Percentiles rank a stretch among this genome's conserved stretches.
These are phyloP conservation scores for Malthinus flaveolus DNA, from an alignment of 2,888 invertebrate genomes.

Conservation along the genomic window DNA sequence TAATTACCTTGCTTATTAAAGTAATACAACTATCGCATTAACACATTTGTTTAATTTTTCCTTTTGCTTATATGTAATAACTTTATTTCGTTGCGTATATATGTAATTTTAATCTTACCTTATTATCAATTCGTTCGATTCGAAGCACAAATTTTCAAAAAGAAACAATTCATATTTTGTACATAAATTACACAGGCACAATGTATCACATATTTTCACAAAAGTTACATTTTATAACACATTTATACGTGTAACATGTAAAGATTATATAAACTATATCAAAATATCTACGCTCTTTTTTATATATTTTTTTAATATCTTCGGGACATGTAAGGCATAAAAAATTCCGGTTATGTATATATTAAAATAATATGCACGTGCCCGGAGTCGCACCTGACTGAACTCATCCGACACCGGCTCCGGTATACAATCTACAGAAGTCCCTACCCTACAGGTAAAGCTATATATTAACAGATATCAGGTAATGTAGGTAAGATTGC, in stretches of 20 bases:
- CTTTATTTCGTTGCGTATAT: too few species aligned
- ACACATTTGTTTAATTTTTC: too few species aligned
- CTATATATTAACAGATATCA: slow-evolving; percentile 28
- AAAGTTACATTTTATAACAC: too few species aligned
- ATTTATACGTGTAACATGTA: too few species aligned
- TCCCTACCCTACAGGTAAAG: slow-evolving; percentile 31
- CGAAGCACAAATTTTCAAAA: not conserved
- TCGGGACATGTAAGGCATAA: not conserved
- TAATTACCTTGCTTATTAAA: too few species aligned
- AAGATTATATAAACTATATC: too few species aligned
- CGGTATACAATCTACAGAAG: slow-evolving; percentile 33
- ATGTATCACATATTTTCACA: not conserved
- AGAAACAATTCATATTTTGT: not conserved
- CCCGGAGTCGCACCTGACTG: slow-evolving; percentile 38
- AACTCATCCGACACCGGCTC: slow-evolving; percentile 36
- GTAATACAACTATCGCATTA: too few species aligned
- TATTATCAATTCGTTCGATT: too few species aligned
- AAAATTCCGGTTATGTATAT: not conserved
- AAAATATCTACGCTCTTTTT: too few species aligned
- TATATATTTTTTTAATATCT: too few species aligned
- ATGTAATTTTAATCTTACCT: too few species aligned
- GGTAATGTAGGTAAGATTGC: slow-evolving; percentile 37
- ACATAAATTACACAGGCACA: slow-evolving; percentile 3
- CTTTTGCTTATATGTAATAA: too few species aligned
- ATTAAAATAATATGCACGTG: slow-evolving; percentile 21